These are phyloP conservation scores for zebrafish (Danio rerio) DNA, from an alignment of 2,113 vertebrate species.

Conservation along the genomic window DNA sequence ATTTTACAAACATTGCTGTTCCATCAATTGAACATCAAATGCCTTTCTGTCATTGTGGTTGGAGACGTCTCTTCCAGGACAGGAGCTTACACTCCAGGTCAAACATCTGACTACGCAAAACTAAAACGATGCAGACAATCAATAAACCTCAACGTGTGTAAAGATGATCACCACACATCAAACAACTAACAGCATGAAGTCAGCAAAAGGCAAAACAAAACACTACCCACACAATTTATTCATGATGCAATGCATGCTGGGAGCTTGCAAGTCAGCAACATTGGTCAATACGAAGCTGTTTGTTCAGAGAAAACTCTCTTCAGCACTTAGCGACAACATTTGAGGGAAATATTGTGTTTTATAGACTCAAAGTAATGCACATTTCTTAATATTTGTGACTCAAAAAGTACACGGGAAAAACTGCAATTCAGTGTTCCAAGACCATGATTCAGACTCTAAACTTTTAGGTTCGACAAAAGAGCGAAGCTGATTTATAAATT, in stretches of 20 bases:
- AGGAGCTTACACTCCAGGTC: too few species aligned
- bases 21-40: too few species aligned
- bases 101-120: neutral
- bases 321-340: neutral
- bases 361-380: neutral
- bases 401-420: neutral
- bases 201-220: neutral
- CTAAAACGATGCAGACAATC: constrained; percentile 8
- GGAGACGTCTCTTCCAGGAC: too few species aligned
- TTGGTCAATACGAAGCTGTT: neutral
- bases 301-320: neutral
- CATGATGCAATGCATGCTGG: neutral
- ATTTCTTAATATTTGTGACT: neutral
- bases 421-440: neutral
- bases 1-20: too few species aligned
- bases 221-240: neutral
- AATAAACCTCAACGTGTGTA: neutral
- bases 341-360: neutral
- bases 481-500: constrained; percentile 5
- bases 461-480: constrained; percentile 11
- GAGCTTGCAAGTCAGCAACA: neutral
- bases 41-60: too few species aligned
- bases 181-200: neutral
- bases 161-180: neutral
- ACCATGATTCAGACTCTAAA: neutral